Percentiles rank a stretch among this genome's conserved stretches.
These are phyloP conservation scores for Triplophysa siluroides DNA, from an alignment of 2,113 vertebrate genomes.

Conservation along the genomic window DNA sequence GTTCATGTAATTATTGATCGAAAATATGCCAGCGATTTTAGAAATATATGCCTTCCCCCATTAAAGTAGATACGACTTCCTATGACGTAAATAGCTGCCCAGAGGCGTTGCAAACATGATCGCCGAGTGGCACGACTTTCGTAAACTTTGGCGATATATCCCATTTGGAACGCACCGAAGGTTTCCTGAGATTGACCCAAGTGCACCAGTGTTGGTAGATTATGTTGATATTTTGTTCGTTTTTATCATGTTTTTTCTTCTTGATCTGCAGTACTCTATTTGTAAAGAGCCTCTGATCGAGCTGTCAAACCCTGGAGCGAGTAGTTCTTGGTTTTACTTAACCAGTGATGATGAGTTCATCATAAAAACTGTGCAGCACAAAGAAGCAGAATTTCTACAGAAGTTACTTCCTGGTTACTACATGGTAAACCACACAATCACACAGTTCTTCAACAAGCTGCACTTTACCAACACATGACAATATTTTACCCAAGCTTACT, in stretches of 20 bases:
- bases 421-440: constrained; percentile 80
- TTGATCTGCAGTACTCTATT: constrained; percentile 85
- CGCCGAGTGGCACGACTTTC: too few relatives aligned
- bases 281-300: constrained; percentile 94
- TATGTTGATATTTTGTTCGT: neutral
- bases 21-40: too few relatives aligned
- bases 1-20: too few relatives aligned
- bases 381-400: constrained; percentile 97
- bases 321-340: constrained; percentile 95
- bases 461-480: neutral
- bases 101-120: too few relatives aligned
- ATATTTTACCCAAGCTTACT: too few relatives aligned
- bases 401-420: constrained; percentile 96
- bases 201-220: neutral
- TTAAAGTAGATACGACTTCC: too few relatives aligned
- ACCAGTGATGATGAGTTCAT: constrained; percentile 97
- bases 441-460: too few relatives aligned
- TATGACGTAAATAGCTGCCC: too few relatives aligned
- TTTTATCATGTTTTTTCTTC: neutral
- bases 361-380: constrained; percentile 96
- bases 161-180: neutral
- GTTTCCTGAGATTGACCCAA: neutral
- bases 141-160: too few relatives aligned
- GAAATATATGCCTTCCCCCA: too few relatives aligned
- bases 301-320: constrained; percentile 92